Conservation (phyloP, 2,113 vertebrate genomes). For the Cyphomyrus plagiostoma region DNA sequence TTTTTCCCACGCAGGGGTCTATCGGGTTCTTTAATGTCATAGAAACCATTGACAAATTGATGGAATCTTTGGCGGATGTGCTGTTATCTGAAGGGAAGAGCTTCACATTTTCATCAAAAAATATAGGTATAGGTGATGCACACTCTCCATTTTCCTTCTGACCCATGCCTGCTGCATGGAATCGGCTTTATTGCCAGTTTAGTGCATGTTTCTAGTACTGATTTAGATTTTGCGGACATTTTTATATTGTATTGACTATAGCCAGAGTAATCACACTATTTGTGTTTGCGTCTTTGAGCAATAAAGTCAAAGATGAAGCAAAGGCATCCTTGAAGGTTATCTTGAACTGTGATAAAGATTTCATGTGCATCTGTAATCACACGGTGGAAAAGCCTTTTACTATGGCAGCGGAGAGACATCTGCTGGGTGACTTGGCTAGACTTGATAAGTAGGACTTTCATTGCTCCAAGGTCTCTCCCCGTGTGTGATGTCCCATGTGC, state of each 20-base stretch:
- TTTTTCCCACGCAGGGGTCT: slow-evolving; percentile 36
- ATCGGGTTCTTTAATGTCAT: slow-evolving; percentile 55
- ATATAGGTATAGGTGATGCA: slow-evolving; percentile 65
- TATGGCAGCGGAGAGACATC: background rate
- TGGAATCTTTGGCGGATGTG: slow-evolving; percentile 52
- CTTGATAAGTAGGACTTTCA: background rate
- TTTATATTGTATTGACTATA: background rate
- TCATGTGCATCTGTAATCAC: background rate
- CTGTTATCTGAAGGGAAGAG: slow-evolving; percentile 43
- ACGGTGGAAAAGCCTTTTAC: background rate
- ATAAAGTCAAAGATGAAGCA: background rate
- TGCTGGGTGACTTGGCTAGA: background rate
- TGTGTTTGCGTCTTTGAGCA: background rate
- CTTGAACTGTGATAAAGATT: background rate
- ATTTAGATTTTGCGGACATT: background rate
- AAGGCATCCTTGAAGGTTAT: background rate
- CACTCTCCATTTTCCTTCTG: background rate
- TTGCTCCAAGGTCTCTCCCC: background rate
- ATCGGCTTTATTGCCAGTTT: background rate
- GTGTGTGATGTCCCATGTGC: background rate
- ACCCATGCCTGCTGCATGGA: background rate
- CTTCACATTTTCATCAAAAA: slow-evolving; percentile 60
- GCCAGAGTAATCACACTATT: background rate
- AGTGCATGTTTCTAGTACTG: background rate
- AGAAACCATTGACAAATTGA: slow-evolving; percentile 56